Evolutionary conservation across 2,888 invertebrate species (phyloP), one percentile per base, ranked within the genome.

Genomic region (Hypsopygia costalis): DNA sequence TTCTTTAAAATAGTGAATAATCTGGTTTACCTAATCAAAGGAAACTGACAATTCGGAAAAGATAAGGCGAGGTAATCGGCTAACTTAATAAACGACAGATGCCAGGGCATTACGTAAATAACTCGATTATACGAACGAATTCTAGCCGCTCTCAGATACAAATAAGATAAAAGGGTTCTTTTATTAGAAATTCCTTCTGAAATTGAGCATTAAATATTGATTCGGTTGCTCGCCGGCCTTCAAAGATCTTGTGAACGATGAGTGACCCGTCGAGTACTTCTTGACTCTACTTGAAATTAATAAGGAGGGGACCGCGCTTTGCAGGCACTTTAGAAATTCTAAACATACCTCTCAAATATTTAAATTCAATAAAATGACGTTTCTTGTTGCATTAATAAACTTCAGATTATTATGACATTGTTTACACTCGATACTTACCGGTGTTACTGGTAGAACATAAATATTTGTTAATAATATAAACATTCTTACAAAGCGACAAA

Each of bases 201-300:
- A 43, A 47, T 49, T 54, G 52, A 53, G 51, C 50, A 53, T 58
- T 62, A 55, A 58, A 62, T 65, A 69, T 70, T 67, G 65, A 67
- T 65, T 68, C 64, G 52, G 44, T 49, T 40, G 44, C 33, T 43
- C 43, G 48, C 41, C 53, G 57, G 62, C 53, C 60, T 60, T 64
- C 53, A 59, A 63, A 71, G 70, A 72, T 77, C 69, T 76, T 72
- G 60, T 71, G 69, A 55, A 53, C 63, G 69, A 72, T 63, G 63
- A 74, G 74, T 73, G 79, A 81, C 78, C 75, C 50, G 69, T 71
- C 60, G 65, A 85, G 82, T 55, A 63, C 46, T 52, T 54, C 85
- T 85, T 80, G 81, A 80, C 76, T 74, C 73, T 55, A 56, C 81
- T 82, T 52, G 63, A 76, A 65, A 60, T 78, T 81, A 82, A 82